Evolutionary conservation across 92 coral and sea anemone genomes (phyloP).

Genomic region (Blastomussa wellsi): DNA sequence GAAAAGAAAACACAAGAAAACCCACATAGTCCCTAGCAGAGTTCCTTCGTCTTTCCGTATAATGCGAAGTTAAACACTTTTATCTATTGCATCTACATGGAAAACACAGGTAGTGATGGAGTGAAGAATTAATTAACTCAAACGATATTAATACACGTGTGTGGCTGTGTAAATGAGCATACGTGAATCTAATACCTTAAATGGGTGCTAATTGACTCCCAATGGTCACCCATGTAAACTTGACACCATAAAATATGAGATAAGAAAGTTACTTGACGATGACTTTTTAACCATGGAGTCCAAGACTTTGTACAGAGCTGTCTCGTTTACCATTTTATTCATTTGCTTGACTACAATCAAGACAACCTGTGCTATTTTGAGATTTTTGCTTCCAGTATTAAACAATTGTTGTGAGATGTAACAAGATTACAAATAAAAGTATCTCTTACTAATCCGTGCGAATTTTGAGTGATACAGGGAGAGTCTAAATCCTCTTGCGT

Average conservation of each 20-base stretch:
- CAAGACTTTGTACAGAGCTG: background rate
- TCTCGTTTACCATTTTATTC: background rate
- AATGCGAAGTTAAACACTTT: slow-evolving; percentile 75
- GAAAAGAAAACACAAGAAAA: slow-evolving; percentile 43
- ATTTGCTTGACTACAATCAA: background rate
- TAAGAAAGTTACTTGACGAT: background rate
- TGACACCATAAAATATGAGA: slow-evolving; percentile 35
- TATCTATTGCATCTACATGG: slow-evolving; percentile 47
- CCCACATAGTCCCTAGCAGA: slow-evolving; percentile 6
- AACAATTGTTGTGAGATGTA: background rate
- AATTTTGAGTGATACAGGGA: slow-evolving; percentile 19
- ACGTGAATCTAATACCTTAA: slow-evolving; percentile 61
- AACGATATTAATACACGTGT: slow-evolving; percentile 46
- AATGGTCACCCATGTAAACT: slow-evolving; percentile 45
- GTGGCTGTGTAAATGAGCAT: slow-evolving; percentile 49
- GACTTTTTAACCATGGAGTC: background rate
- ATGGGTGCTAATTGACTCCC: slow-evolving; percentile 75
- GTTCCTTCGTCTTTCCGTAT: slow-evolving; percentile 17
- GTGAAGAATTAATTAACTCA: slow-evolving; percentile 72
- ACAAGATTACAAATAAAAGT: background rate
- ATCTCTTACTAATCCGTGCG: slow-evolving; percentile 27
- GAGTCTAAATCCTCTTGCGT: background rate
- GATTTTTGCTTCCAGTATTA: background rate
- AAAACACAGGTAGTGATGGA: slow-evolving; percentile 44
- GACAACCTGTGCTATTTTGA: background rate